These are phyloP conservation scores for Agraylea sexmaculata DNA, from an alignment of 1,140 invertebrate species.

Conservation along the genomic window DNA sequence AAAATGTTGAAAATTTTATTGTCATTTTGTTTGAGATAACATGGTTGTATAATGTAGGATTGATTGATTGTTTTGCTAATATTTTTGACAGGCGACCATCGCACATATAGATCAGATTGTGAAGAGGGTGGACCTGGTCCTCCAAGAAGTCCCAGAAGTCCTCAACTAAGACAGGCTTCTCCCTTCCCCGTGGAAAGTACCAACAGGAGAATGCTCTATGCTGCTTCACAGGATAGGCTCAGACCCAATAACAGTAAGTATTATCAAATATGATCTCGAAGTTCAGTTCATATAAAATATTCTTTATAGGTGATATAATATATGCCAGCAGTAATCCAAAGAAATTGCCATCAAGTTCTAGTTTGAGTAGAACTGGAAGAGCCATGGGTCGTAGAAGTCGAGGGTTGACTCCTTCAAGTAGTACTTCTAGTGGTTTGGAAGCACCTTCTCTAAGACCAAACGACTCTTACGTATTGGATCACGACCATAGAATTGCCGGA, in stretches of 20 bases:
- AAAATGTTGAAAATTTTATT: constrained; percentile 21
- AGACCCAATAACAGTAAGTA: constrained; percentile 37
- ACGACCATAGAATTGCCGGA: constrained; percentile 14
- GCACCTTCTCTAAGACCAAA: constrained; percentile 9
- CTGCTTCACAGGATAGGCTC: constrained; percentile 35
- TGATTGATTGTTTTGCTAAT: not conserved
- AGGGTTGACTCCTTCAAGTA: constrained; percentile 17
- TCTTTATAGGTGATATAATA: constrained; percentile 18
- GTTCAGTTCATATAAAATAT: not conserved
- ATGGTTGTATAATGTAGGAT: not conserved
- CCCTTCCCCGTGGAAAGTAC: constrained; percentile 56
- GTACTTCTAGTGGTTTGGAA: constrained; percentile 19
- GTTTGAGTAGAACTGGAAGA: constrained; percentile 16
- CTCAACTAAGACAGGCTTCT: constrained; percentile 49
- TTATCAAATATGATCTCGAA: not conserved
- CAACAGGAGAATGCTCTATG: constrained; percentile 44
- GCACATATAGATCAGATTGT: constrained; percentile 19
- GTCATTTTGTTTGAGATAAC: not conserved
- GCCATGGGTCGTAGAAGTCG: constrained; percentile 15
- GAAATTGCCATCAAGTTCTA: constrained; percentile 19
- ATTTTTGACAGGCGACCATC: constrained; percentile 17
- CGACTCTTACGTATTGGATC: constrained; percentile 17
- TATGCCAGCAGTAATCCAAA: constrained; percentile 20
- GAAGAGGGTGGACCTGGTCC: constrained; percentile 17
- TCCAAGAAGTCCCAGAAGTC: constrained; percentile 34